Percentiles rank a stretch among this genome's conserved stretches.
Evolutionary conservation across 1,140 invertebrate species (phyloP).

Genomic region (Mylabris phalerata): DNA sequence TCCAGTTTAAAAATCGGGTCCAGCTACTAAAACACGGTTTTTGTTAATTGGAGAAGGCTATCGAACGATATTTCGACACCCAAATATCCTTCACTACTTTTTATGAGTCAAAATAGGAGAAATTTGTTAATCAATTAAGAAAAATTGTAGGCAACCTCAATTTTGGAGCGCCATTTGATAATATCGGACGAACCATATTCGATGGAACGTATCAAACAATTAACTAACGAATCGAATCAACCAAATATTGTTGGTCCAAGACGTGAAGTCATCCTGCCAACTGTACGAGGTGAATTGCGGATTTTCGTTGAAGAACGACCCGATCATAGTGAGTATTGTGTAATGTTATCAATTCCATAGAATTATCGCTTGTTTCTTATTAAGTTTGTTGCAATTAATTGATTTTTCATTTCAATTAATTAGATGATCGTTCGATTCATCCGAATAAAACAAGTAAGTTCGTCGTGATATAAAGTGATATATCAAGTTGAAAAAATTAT

Average conservation of each 20-base stretch:
- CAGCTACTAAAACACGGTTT: no score
- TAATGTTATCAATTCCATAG: neutral
- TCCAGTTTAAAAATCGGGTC: no score
- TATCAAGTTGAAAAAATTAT: no score
- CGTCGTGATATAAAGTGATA: neutral
- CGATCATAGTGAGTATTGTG: slow-evolving; percentile 64
- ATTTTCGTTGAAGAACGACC: slow-evolving; percentile 61
- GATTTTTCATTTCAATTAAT: neutral
- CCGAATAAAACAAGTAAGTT: slow-evolving; percentile 14
- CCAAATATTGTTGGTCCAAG: slow-evolving; percentile 19
- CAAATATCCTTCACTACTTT: no score
- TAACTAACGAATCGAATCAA: slow-evolving; percentile 46
- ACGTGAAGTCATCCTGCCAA: slow-evolving; percentile 56
- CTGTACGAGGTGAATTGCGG: slow-evolving; percentile 61
- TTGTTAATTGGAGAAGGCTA: no score
- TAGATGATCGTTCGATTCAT: neutral
- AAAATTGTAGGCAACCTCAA: slow-evolving; percentile 60
- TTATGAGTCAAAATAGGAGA: no score
- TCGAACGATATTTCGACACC: no score
- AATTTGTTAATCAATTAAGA: no score
- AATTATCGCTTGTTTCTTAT: neutral
- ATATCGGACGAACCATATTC: slow-evolving; percentile 64
- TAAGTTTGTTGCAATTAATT: neutral
- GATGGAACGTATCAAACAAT: slow-evolving; percentile 66
- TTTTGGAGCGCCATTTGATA: slow-evolving; percentile 74